Percentiles rank a stretch among this genome's conserved stretches.
These are phyloP conservation scores for Micronisus gabar DNA, from an alignment of 2,113 vertebrate species.

Conservation along the genomic window DNA sequence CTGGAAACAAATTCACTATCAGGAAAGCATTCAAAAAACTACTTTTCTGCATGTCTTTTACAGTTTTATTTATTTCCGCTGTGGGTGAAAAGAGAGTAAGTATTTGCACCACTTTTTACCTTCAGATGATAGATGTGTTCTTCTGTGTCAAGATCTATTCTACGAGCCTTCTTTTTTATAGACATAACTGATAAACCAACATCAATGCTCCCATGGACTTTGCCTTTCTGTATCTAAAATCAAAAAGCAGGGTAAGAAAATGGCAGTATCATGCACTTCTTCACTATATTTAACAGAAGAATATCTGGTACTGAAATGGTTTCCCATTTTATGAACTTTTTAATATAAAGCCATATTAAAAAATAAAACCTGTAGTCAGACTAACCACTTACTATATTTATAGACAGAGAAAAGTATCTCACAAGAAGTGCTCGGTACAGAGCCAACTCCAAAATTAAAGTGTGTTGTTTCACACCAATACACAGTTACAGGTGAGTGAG, in stretches of 20 bases:
- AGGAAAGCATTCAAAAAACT: neutral
- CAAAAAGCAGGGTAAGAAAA: neutral
- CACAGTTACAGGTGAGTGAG: neutral
- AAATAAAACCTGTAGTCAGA: neutral
- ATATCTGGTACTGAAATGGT: neutral
- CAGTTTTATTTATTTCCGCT: neutral
- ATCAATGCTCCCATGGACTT: conserved; percentile 97
- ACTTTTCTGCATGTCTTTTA: neutral
- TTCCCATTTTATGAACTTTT: neutral
- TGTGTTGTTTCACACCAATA: neutral
- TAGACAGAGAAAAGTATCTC: neutral
- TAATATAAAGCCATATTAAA: neutral
- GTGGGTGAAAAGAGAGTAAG: neutral
- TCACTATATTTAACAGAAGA: neutral
- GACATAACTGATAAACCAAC: conserved; percentile 98
- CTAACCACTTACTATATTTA: neutral
- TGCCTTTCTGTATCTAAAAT: conserved; percentile 94
- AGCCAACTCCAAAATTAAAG: neutral
- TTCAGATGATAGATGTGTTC: conserved; percentile 99
- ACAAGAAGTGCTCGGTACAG: neutral
- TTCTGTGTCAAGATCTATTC: conserved; percentile 97
- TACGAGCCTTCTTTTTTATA: conserved; percentile 94
- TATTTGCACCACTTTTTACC: conserved; percentile 68
- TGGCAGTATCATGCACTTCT: neutral
- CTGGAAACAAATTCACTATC: conserved; percentile 56